These are phyloP conservation scores for Platygyra sinensis DNA, from an alignment of 64 coral and sea anemone genomes.

Conservation along the genomic window DNA sequence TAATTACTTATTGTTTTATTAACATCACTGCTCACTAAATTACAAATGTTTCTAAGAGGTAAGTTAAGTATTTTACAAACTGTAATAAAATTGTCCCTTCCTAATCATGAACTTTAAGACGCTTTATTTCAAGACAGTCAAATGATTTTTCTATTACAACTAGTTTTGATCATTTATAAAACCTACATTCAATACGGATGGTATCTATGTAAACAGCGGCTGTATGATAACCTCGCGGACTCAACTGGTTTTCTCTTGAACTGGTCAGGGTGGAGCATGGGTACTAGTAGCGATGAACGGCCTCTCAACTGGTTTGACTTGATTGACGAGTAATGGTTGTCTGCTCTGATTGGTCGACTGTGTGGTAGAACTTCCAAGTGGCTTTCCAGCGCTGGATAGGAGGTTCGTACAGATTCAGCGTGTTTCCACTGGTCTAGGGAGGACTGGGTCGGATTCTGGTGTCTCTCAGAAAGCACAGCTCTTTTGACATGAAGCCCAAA, in stretches of 20 bases:
- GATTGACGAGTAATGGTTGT: background rate
- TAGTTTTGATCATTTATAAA: no score
- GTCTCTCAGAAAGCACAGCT: background rate
- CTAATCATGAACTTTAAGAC: no score
- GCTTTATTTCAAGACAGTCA: no score
- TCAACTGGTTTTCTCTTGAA: background rate
- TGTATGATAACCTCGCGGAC: background rate
- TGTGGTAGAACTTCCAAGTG: background rate
- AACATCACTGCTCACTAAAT: no score
- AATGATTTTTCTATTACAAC: no score
- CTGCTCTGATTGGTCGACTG: background rate
- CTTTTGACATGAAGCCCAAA: background rate
- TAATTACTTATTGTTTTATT: no score
- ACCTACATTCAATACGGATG: background rate
- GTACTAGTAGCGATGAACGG: background rate
- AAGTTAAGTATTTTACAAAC: no score
- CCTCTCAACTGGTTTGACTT: background rate
- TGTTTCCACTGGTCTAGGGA: background rate
- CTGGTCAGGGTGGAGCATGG: slow-evolving; percentile 7
- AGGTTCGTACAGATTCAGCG: background rate
- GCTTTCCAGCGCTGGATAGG: background rate
- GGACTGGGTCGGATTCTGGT: background rate
- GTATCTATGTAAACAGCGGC: background rate
- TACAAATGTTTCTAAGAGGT: no score
- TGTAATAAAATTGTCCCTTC: no score